Evolutionary conservation across 2,888 invertebrate species (phyloP).

Genomic region (Cantharis nigra): DNA sequence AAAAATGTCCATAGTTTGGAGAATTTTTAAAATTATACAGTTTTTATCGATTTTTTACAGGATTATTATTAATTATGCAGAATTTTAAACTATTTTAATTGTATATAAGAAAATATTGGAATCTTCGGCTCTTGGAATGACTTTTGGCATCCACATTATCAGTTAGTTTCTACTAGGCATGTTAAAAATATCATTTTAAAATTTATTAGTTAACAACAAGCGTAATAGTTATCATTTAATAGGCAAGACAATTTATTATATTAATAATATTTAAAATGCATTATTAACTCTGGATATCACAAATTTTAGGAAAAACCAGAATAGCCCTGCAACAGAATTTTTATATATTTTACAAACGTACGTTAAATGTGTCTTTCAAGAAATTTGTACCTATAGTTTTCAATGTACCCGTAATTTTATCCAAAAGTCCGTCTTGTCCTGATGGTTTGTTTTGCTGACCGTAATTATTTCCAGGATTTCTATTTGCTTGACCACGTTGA

Average conservation of each 20-base stretch:
- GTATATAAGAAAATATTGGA: not conserved
- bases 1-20: not conserved
- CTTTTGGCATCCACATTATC: not conserved
- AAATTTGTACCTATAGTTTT: conserved; percentile 53
- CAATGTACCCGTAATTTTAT: conserved; percentile 48
- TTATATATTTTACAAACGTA: conserved; percentile 33
- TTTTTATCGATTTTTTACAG: not conserved
- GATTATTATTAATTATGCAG: not conserved
- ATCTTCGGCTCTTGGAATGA: not conserved
- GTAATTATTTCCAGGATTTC: conserved; percentile 10
- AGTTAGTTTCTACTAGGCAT: not conserved
- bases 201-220: not conserved
- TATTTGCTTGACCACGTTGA: not conserved
- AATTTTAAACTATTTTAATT: not conserved
- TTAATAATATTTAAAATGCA: not conserved
- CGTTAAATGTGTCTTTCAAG: conserved; percentile 48
- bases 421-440: conserved; percentile 43
- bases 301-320: conserved; percentile 49
- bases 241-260: not conserved
- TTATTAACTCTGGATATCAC: conserved; percentile 21
- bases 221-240: not conserved
- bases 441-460: conserved; percentile 24
- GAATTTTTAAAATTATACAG: not conserved
- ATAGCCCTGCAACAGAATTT: conserved; percentile 53
- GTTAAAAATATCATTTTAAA: not conserved